phyloP scores from a whole-genome alignment of 2,888 invertebrate species.

The Polydrusus cervinus region DNA sequence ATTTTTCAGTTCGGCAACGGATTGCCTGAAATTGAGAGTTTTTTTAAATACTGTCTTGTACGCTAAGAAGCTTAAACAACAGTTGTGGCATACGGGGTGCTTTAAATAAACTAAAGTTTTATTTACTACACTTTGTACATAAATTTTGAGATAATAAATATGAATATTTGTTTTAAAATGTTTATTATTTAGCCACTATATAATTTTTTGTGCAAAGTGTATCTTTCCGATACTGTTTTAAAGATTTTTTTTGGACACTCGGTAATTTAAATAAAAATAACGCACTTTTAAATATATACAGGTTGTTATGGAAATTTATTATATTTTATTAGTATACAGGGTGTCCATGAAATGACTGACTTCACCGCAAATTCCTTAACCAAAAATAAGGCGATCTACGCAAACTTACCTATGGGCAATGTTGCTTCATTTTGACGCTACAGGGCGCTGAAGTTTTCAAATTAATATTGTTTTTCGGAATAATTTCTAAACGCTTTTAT shows the following conservation, averaged over 20 bases:
- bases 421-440: too few species aligned
- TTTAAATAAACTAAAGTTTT: constrained; percentile 12
- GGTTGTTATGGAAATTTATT: too few species aligned
- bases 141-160: background rate
- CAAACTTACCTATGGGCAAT: too few species aligned
- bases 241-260: constrained; percentile 15
- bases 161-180: background rate
- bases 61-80: constrained; percentile 32
- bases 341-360: too few species aligned
- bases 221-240: background rate
- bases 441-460: too few species aligned
- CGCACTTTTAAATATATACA: too few species aligned
- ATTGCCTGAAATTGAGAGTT: constrained; percentile 41
- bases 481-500: too few species aligned
- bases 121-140: background rate
- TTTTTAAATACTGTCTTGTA: constrained; percentile 47
- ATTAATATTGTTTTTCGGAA: too few species aligned
- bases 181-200: constrained; percentile 1
- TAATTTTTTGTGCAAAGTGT: constrained; percentile 8
- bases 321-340: too few species aligned
- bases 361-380: too few species aligned
- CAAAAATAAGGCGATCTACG: too few species aligned
- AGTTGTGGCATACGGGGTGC: constrained; percentile 24
- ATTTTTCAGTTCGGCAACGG: constrained; percentile 51
- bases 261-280: constrained; percentile 1